These are phyloP conservation scores for Eilema caniola DNA, from an alignment of 2,888 invertebrate species.

Conservation along the genomic window DNA sequence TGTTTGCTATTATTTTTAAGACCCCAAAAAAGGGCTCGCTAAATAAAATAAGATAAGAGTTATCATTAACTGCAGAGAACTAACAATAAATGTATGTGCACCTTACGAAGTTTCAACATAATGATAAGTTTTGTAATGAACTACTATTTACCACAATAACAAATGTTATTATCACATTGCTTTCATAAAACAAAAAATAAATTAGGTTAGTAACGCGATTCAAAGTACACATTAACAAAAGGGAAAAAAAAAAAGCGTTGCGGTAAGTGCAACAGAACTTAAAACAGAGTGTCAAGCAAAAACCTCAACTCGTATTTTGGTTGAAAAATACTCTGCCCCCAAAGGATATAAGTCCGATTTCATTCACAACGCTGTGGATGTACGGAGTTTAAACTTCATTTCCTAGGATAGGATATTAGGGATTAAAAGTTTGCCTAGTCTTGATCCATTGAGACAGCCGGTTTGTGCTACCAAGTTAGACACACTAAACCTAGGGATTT, in stretches of 20 bases:
- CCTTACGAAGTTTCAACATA: too few species aligned
- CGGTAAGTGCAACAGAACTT: slow-evolving; percentile 10
- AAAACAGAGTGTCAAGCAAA: slow-evolving; percentile 32
- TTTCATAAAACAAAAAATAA: neutral
- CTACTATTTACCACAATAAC: too few species aligned
- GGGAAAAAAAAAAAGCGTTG: neutral
- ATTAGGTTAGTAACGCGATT: neutral
- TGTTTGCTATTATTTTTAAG: too few species aligned
- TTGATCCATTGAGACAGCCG: slow-evolving; percentile 66
- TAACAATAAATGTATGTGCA: too few species aligned
- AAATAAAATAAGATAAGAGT: too few species aligned
- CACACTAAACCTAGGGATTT: slow-evolving; percentile 41
- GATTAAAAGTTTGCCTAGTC: slow-evolving; percentile 79
- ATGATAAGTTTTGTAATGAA: too few species aligned
- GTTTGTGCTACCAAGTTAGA: slow-evolving; percentile 56
- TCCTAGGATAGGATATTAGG: slow-evolving; percentile 79
- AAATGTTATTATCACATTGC: too few species aligned
- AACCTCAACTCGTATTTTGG: slow-evolving; percentile 38
- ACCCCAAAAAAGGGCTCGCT: too few species aligned
- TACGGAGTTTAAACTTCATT: slow-evolving; percentile 79
- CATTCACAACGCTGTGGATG: slow-evolving; percentile 63
- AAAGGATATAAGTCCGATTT: slow-evolving; percentile 62
- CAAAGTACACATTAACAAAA: neutral
- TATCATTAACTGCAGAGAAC: too few species aligned
- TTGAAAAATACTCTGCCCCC: slow-evolving; percentile 59